Percentiles rank a stretch among this genome's conserved stretches.
Evolutionary conservation across 2,797 vertebrate genomes (phyloP).

Genomic region (Spea hammondii): DNA sequence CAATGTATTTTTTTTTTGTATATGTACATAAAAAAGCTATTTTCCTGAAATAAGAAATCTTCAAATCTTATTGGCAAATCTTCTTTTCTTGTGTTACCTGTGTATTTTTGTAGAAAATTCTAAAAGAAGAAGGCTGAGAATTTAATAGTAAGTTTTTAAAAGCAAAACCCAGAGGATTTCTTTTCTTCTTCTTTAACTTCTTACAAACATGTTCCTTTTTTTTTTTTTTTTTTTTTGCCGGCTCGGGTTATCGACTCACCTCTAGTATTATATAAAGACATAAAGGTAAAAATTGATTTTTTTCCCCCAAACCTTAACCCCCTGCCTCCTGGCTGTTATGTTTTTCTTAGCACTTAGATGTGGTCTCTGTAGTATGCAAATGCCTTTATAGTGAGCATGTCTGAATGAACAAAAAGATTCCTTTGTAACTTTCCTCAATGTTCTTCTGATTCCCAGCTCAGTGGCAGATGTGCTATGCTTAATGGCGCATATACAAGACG

Average conservation of each 20-base stretch:
- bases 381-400: conserved; percentile 49
- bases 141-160: conserved; percentile 7
- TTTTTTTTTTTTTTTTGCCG: neutral
- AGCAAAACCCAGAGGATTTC: conserved; percentile 14
- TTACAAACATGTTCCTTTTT: conserved; percentile 26
- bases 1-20: neutral
- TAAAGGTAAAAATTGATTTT: neutral
- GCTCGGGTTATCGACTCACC: conserved; percentile 32
- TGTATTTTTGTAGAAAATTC: neutral
- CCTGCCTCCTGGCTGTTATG: conserved; percentile 21
- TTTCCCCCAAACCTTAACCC: conserved; percentile 27
- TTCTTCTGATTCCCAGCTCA: conserved; percentile 71
- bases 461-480: conserved; percentile 73
- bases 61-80: too few species aligned
- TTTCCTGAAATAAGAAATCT: too few species aligned
- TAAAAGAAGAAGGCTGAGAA: neutral
- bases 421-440: conserved; percentile 74
- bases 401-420: conserved; percentile 64
- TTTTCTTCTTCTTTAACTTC: conserved; percentile 18
- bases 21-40: too few species aligned
- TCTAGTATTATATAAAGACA: conserved; percentile 7
- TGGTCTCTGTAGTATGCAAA: conserved; percentile 43
- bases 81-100: too few species aligned
- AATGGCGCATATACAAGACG: conserved; percentile 74
- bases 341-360: conserved; percentile 44